Evolutionary conservation across 2,888 invertebrate genomes (phyloP).

Genomic region (Sipha maydis): DNA sequence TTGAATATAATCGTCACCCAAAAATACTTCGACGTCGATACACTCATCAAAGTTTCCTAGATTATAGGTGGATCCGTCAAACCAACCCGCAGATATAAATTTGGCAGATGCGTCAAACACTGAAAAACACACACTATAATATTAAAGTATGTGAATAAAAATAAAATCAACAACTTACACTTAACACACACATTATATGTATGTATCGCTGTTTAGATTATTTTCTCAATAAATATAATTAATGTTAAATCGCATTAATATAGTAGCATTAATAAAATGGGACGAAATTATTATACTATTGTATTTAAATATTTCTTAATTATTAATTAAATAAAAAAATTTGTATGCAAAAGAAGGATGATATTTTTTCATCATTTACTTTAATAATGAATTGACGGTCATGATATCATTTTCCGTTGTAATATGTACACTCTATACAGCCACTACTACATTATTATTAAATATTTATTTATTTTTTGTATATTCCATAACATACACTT

Average conservation of each 20-base stretch:
- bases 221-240: background rate
- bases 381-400: background rate
- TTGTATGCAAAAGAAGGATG: background rate
- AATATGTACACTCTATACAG: background rate
- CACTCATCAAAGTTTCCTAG: slow-evolving; percentile 64
- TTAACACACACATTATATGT: background rate
- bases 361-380: background rate
- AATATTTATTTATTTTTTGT: background rate
- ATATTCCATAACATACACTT: background rate
- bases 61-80: slow-evolving; percentile 62
- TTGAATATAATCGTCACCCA: slow-evolving; percentile 38
- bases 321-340: background rate
- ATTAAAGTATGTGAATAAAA: background rate
- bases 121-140: slow-evolving; percentile 16
- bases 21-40: slow-evolving; percentile 39
- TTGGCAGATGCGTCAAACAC: slow-evolving; percentile 63
- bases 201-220: background rate
- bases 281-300: no score
- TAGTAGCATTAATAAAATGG: no score
- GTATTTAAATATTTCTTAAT: background rate
- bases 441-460: background rate
- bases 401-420: background rate
- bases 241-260: background rate
- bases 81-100: slow-evolving; percentile 61
- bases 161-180: background rate